Evolutionary conservation across 1,140 invertebrate species (phyloP).

Genomic region (Bombus fervidus): DNA sequence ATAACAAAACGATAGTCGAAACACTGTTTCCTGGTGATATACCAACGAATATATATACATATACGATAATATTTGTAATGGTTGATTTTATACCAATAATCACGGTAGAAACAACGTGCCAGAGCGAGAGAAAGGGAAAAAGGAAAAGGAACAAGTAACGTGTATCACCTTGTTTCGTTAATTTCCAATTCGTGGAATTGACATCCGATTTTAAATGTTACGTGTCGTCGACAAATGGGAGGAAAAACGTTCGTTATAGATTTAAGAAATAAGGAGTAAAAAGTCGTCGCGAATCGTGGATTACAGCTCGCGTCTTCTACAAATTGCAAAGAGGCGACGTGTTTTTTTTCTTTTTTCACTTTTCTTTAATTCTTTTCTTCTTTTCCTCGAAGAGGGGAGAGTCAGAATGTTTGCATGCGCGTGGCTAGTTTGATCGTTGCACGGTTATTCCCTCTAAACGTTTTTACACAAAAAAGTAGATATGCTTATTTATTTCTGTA

Average conservation of each 20-base stretch:
- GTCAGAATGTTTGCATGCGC: background rate
- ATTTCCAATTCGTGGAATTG: no score
- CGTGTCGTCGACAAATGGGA: background rate
- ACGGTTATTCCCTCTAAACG: background rate
- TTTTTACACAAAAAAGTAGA: background rate
- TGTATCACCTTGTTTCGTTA: no score
- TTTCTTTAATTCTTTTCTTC: background rate
- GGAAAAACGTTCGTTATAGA: background rate
- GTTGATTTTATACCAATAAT: no score
- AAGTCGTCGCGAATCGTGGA: background rate
- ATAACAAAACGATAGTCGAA: background rate
- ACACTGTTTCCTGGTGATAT: no score
- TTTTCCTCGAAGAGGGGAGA: background rate
- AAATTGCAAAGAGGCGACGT: background rate
- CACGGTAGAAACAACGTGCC: no score
- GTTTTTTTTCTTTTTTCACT: background rate
- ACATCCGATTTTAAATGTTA: background rate
- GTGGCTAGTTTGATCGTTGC: background rate
- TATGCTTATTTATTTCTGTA: slow-evolving; percentile 14
- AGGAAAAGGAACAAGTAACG: no score
- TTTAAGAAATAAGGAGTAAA: background rate
- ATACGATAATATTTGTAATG: no score
- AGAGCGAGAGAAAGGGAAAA: no score
- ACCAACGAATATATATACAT: no score
- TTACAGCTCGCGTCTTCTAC: background rate